Conservation (phyloP, 2,113 vertebrate species). For the Ploceus nigricollis region DNA sequence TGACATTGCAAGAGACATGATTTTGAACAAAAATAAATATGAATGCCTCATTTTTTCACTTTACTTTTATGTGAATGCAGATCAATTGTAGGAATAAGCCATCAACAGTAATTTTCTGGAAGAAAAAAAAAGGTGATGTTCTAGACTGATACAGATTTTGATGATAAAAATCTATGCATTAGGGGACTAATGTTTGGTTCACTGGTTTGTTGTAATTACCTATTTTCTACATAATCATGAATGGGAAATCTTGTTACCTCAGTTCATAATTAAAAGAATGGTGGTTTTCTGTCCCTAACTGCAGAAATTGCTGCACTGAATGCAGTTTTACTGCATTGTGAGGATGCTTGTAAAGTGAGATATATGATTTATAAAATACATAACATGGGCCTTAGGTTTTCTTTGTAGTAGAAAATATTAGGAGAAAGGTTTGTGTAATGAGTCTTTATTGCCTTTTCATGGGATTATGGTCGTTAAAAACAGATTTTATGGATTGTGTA, state of each 20-base stretch:
- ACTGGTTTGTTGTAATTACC: background rate
- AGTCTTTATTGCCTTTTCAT: background rate
- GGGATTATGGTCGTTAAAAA: background rate
- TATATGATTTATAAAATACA: background rate
- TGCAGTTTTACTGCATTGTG: background rate
- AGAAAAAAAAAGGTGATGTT: background rate
- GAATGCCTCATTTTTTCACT: background rate
- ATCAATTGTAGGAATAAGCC: background rate
- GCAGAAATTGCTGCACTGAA: background rate
- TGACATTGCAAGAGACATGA: fast-evolving
- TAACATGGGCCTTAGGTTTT: background rate
- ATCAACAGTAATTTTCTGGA: background rate
- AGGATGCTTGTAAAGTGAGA: background rate
- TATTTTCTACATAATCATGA: background rate
- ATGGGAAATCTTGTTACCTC: background rate
- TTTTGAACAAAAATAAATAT: background rate
- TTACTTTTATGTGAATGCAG: background rate
- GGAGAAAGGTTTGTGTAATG: background rate
- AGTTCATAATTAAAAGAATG: background rate
- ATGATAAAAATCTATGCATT: background rate
- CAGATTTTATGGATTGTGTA: background rate
- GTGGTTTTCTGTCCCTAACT: background rate
- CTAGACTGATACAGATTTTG: background rate
- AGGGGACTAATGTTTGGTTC: background rate
- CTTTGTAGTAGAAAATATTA: background rate